Conservation (phyloP, 37 sponge, comb jelly and placozoan species). For the Halisarca cf. caerulea region DNA sequence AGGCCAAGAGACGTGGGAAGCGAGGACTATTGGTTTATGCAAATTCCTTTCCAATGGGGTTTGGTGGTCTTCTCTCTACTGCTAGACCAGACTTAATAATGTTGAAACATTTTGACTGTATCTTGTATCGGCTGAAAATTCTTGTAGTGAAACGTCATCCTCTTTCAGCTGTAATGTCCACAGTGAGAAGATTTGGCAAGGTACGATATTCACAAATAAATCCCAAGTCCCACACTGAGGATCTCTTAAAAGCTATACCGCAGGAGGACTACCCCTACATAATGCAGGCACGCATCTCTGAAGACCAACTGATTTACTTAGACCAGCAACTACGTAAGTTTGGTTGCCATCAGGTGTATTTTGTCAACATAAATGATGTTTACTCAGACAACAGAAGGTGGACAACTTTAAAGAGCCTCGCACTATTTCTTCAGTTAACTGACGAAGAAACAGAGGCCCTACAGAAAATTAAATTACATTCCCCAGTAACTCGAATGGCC, state of each 20-base stretch:
- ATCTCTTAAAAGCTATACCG: not conserved
- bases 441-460: not conserved
- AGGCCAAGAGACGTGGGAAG: too few relatives aligned
- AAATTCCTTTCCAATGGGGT: constrained; percentile 13
- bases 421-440: not conserved
- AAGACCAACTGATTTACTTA: not conserved
- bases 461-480: not conserved
- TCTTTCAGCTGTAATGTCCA: constrained; percentile 7
- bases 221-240: not conserved
- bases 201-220: too few relatives aligned
- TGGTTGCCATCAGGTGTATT: constrained; percentile 14
- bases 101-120: constrained; percentile 26
- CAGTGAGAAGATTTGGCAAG: constrained; percentile 22
- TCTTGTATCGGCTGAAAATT: constrained; percentile 18
- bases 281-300: not conserved
- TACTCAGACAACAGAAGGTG: not conserved
- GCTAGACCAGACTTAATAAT: constrained; percentile 16
- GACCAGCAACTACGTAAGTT: constrained; percentile 5
- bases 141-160: constrained; percentile 14
- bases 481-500: not conserved
- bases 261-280: constrained; percentile 4
- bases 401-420: not conserved
- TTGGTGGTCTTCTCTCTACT: not conserved
- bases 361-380: not conserved
- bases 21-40: not conserved